Evolutionary conservation across 2,113 vertebrate genomes (phyloP), one percentile per base, ranked within the genome.

Genomic region (Perccottus glenii): DNA sequence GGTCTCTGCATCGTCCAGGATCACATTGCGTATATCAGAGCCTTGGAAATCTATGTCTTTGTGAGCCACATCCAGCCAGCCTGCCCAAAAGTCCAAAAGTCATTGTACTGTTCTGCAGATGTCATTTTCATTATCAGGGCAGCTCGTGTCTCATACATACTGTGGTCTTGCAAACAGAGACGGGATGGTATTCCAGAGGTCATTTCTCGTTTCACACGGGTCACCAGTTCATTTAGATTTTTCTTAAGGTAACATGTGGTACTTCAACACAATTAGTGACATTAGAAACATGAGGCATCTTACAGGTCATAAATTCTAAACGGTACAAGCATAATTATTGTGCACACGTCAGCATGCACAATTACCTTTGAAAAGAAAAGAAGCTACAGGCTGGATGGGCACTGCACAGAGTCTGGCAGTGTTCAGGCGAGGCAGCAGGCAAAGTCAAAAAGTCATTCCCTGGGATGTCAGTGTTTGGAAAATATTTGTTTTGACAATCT

Each of bases 361-460:
- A 9, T 42, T 16, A 88, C 81, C 78, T 84, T 55, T 1, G 0
- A 49, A 52, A 83, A 11, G 88, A 46, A 78, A 89, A 91, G 86
- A 40, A 88, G 47, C 75, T 81, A 42, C 90, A 92, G 5, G 0
- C 2, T 5, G 83, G 84, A 44, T 90, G 73, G 57, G 43, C 60
- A 4, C 83, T 73, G 64, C 90, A 92, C 58, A 92, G 42, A 1
- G 2, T 5, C 45, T 66, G 85, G 67, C 90, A 91, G 58, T 88
- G 78, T 36, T 86, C 75, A 45, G 79, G 1, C 9, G 85, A 89
- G 10, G 46, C 75, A 8, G 80, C 72, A 0, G 43, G 16, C 32
- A 80, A 11, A 0, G 0, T 9, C 59, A 64, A 0, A 0, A 85
- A 0, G 59, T 78, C 1, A 0, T 16, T 52, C 52, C 70, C 80